phyloP scores from a whole-genome alignment of 2,113 vertebrate species.

The Gracilinanus agilis region DNA sequence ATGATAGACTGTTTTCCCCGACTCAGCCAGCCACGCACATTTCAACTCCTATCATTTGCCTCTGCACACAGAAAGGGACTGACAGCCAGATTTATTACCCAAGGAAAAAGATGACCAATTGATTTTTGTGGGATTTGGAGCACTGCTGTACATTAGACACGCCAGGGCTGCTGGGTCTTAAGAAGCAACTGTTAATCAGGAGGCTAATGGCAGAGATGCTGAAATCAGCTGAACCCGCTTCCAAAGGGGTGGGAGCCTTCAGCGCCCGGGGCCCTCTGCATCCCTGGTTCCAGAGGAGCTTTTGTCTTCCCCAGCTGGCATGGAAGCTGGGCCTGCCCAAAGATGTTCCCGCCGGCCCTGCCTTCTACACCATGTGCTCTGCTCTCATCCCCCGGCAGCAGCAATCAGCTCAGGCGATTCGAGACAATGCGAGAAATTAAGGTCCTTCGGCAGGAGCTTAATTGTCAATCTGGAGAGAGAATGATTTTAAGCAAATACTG shows the following conservation, averaged over 20 bases:
- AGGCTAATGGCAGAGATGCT: background rate
- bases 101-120: conserved; percentile 44
- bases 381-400: conserved; percentile 4
- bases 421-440: background rate
- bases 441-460: background rate
- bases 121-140: conserved; percentile 63
- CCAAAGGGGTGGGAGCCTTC: background rate
- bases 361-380: background rate
- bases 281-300: background rate
- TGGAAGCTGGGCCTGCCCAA: background rate
- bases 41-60: conserved; percentile 69
- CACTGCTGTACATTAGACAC: background rate
- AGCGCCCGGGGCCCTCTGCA: background rate
- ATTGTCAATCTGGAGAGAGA: background rate
- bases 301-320: background rate
- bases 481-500: conserved; percentile 27
- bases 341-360: background rate
- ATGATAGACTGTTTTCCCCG: conserved; percentile 60
- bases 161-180: background rate
- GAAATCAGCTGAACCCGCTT: background rate
- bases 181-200: background rate
- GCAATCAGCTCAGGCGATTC: background rate
- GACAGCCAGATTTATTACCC: conserved; percentile 67
- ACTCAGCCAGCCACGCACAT: conserved; percentile 37
- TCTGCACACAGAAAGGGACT: conserved; percentile 58